A percentile compares a stretch with the other conserved stretches of the same genome.
These are phyloP conservation scores for Sericinus montela DNA, from an alignment of 2,888 invertebrate species.

Conservation along the genomic window DNA sequence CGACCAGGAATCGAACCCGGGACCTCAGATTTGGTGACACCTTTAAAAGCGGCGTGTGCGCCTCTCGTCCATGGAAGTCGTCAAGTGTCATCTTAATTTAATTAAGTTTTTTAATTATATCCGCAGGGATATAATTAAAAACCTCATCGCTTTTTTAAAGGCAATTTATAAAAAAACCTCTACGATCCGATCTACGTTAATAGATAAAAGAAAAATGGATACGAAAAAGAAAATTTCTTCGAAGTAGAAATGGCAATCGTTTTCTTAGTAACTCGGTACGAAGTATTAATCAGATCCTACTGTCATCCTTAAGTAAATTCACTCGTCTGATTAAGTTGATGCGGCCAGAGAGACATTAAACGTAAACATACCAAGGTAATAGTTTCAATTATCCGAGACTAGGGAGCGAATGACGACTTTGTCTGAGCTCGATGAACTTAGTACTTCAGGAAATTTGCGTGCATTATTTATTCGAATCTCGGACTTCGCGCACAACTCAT, in stretches of 20 bases:
- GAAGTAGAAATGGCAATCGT: neutral
- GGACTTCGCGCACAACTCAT: constrained; percentile 22
- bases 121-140: too few relatives aligned
- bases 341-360: constrained; percentile 6
- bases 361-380: constrained; percentile 15
- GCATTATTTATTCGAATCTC: constrained; percentile 44
- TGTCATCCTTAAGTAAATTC: constrained; percentile 3
- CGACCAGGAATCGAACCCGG: too few relatives aligned
- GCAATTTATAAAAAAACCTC: too few relatives aligned
- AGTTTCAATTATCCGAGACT: constrained; percentile 12
- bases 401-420: constrained; percentile 28
- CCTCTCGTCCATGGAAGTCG: too few relatives aligned
- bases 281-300: neutral
- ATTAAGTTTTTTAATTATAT: too few relatives aligned
- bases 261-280: neutral
- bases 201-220: too few relatives aligned
- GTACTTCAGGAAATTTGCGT: constrained; percentile 28
- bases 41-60: too few relatives aligned
- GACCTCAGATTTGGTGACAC: too few relatives aligned
- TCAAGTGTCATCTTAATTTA: too few relatives aligned
- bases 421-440: constrained; percentile 24
- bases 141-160: too few relatives aligned
- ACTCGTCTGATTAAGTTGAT: constrained; percentile 20
- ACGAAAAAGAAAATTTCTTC: too few relatives aligned
- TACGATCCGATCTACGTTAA: too few relatives aligned